Evolutionary conservation across 2,888 invertebrate species (phyloP), one percentile per base, ranked within the genome.

Genomic region (Nemoura dubitans): DNA sequence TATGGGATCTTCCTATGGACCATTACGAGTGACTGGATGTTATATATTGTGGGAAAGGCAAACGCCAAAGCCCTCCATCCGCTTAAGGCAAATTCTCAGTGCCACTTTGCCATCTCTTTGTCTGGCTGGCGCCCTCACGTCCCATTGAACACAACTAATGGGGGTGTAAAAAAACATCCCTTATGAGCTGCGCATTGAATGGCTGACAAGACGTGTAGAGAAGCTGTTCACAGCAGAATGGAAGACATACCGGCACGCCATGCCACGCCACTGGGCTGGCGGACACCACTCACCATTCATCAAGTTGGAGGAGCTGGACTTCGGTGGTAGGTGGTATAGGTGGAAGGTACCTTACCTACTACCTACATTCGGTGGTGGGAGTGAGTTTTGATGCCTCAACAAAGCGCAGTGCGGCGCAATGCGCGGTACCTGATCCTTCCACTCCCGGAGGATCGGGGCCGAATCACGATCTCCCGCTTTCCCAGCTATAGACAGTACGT

Each of bases 31-130:
- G 59, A 59, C 59, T 59, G 59, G 59, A 59, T 59, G 59, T 59
- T 59, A 59, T 59, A 59, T 59, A 59, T 59, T 59, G 59, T 59
- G 59, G 59, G 59, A 59, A 59, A 59, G 93, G 25, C 92, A 93
- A 85, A 93, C 94, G 83, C 90, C 94, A 76, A 94, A 94, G 90
- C 92, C 93, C 14, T 91, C 94, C 82, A 92, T 93, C 6, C 94
- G 94, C 0, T 93, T 93, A 90, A 93, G 93, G 7, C 93, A 93
- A 5, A 93, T 94, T 26, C 93, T 93, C 21, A 90, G 92, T 84
- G 43, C 81, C 81, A 59, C 83, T 42, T 82, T 43, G 80, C 80
- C 28, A 28, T 82, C 59, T 42, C 59, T 83, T 59, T 42, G 83
- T 80, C 42, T 21, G 78, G n/a, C 76, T 27, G 29, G 81, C 86